phyloP scores from a whole-genome alignment of 2,888 invertebrate genomes.

The Pristionchus exspectatus region DNA sequence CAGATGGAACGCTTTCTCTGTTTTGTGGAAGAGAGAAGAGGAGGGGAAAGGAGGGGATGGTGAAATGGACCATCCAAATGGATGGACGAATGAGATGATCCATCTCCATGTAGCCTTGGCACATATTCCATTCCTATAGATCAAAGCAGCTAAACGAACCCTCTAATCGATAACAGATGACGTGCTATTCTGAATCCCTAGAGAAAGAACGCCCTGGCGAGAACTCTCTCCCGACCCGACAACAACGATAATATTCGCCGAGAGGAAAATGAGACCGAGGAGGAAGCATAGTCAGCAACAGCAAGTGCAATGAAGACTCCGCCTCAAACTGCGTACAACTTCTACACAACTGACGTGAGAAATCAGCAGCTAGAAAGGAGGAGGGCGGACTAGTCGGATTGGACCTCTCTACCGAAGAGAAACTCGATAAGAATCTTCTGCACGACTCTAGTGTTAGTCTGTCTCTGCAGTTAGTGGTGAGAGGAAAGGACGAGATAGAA shows the following conservation, averaged over 20 bases:
- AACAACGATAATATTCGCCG: neutral
- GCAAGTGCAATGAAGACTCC: neutral
- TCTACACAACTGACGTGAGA: neutral
- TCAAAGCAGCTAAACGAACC: neutral
- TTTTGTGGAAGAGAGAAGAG: neutral
- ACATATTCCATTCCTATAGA: neutral
- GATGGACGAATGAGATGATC: neutral
- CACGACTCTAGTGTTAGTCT: constrained; percentile 32
- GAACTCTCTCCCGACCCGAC: neutral
- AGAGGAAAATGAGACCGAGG: neutral
- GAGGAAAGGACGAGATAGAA: neutral
- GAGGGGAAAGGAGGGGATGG: neutral
- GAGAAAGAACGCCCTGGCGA: neutral
- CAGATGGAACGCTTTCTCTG: constrained; percentile 51
- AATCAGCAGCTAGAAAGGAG: neutral
- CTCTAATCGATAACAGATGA: neutral
- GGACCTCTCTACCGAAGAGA: neutral
- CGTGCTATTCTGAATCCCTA: neutral
- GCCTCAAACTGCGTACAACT: neutral
- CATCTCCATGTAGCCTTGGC: neutral
- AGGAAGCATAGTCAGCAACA: neutral
- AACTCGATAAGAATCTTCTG: constrained; percentile 13
- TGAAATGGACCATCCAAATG: constrained; percentile 18
- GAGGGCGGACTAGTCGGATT: neutral
- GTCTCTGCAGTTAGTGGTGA: constrained; percentile 10